These are phyloP conservation scores for Timandra comae DNA, from an alignment of 2,888 invertebrate genomes.

Conservation along the genomic window DNA sequence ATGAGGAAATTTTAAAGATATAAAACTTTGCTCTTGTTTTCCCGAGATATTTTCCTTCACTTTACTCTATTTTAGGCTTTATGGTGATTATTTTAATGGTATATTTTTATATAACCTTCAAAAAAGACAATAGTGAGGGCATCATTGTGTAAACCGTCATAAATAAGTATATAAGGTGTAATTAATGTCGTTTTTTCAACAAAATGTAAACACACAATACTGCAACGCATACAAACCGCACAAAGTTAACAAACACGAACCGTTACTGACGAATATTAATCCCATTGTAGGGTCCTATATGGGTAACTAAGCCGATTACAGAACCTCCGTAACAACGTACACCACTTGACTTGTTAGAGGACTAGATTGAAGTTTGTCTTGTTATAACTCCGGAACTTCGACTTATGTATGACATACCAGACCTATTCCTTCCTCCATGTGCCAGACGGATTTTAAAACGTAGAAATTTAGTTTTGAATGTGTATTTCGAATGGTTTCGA, in stretches of 20 bases:
- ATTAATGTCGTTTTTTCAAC: too few species aligned
- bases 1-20: slow-evolving; percentile 20
- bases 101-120: not conserved
- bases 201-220: too few species aligned
- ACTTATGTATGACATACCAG: slow-evolving; percentile 24
- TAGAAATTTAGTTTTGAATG: too few species aligned
- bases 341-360: slow-evolving; percentile 46
- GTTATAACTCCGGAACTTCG: slow-evolving; percentile 45
- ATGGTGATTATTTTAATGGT: too few species aligned
- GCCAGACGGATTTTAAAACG: too few species aligned
- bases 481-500: too few species aligned
- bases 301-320: slow-evolving; percentile 44
- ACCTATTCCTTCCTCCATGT: too few species aligned
- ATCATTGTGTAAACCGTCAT: too few species aligned
- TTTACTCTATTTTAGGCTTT: slow-evolving; percentile 6
- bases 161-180: too few species aligned
- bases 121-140: too few species aligned
- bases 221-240: too few species aligned
- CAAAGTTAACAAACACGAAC: too few species aligned
- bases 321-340: slow-evolving; percentile 31
- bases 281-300: slow-evolving; percentile 29
- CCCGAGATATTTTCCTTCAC: slow-evolving; percentile 15
- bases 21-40: slow-evolving; percentile 15
- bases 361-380: slow-evolving; percentile 52
- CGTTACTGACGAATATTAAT: slow-evolving; percentile 11